Evolutionary conservation across 2,888 invertebrate genomes (phyloP), one percentile per base, ranked within the genome.

Genomic region (Diaphora mendica): DNA sequence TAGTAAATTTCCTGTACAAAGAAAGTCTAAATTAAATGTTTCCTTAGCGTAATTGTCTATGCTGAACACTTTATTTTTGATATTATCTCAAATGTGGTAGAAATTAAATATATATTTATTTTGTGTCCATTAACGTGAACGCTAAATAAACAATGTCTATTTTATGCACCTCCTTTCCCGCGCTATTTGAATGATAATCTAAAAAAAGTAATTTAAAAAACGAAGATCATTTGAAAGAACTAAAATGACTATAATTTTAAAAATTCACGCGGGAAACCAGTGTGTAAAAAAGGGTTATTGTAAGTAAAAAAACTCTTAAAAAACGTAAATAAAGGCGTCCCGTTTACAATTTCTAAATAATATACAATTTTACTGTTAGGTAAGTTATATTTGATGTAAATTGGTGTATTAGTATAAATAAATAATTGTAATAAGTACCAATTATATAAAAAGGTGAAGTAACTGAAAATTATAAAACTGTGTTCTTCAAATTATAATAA

Each of bases 401-500:
- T 86, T 70, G 80, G 84, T 88, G 85, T 87, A 87, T 88, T 85
- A 85, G 82, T 82, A 87, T 83, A 83, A 80, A 87, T 83, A 83
- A 80, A 78, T 77, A 81, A 82, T 77, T 83, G 82, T 84, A 79
- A 80, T 85, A 79, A 84, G 79, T 77, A 84, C 73, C 30, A 74
- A 81, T 72, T 73, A 35, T 76, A 77, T 83, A 86, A 85, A 84
- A 82, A 83, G 72, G 79, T 26, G 69, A 86, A 86, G 64, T 87
- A 89, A 88, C 81, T 83, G 80, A 80, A 77, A 82, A 79, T 79
- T 86, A 87, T 90, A 89, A 90, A 90, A 89, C 85, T 87, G 89
- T 90, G 89, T 87, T 90, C 90, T 91, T 87, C 88, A 88, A 85
- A 86, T 84, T 89, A 88, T 85, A 81, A 85, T 88, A 89, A 88